A percentile compares a stretch with the other conserved stretches of the same genome.
These are phyloP conservation scores for Acrocephalus arundinaceus DNA, from an alignment of 2,113 vertebrate species.

Conservation along the genomic window DNA sequence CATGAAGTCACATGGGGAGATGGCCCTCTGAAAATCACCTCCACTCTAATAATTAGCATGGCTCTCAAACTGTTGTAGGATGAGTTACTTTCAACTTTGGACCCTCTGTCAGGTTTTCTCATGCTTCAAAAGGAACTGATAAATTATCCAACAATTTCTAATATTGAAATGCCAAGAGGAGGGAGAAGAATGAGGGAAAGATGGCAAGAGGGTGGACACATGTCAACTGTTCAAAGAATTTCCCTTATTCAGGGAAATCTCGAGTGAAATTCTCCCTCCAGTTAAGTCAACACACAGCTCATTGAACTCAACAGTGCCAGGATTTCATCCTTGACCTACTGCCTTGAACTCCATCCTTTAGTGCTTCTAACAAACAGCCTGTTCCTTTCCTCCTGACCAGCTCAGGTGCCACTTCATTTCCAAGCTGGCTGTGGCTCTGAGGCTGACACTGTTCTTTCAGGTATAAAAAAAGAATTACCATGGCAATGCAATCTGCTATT, in stretches of 20 bases:
- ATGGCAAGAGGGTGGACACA: constrained; percentile 6
- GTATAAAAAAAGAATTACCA: background rate
- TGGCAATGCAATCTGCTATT: background rate
- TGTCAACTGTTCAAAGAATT: background rate
- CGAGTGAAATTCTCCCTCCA: background rate
- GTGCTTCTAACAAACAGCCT: background rate
- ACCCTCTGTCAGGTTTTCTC: constrained; percentile 24
- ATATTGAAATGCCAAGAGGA: constrained; percentile 26
- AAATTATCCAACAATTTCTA: constrained; percentile 43
- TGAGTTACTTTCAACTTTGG: background rate
- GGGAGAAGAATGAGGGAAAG: background rate
- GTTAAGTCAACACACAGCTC: background rate
- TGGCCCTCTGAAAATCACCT: background rate
- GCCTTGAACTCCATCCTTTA: background rate
- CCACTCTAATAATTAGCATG: background rate
- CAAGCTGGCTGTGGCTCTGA: background rate
- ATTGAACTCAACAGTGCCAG: background rate
- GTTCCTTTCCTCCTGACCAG: background rate
- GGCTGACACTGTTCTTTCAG: background rate
- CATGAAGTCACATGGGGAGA: background rate
- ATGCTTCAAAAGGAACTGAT: constrained; percentile 12
- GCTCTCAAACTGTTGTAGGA: background rate
- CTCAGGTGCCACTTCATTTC: background rate
- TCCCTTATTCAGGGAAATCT: constrained; percentile 39
- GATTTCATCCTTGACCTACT: background rate